Evolutionary conservation across 2,888 invertebrate genomes (phyloP).

Genomic region (Linhomoeus sp.): DNA sequence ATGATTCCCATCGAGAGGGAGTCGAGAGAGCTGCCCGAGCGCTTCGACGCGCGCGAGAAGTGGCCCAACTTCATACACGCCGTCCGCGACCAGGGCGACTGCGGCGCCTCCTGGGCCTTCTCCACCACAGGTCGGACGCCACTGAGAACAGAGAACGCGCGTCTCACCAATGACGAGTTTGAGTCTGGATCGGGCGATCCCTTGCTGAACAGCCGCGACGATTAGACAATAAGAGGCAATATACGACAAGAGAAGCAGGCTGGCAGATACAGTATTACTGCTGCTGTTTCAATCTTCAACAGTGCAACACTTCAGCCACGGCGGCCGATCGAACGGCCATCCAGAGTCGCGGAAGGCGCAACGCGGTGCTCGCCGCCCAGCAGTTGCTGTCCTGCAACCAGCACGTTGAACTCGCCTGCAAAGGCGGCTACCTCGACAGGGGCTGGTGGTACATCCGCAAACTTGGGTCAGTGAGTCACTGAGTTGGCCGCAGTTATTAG

Average conservation of each 20-base stretch:
- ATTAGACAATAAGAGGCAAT: no score
- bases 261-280: no score
- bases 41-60: constrained; percentile 52
- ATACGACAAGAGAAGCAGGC: no score
- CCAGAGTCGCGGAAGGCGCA: constrained; percentile 57
- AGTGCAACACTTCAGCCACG: background rate
- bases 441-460: constrained; percentile 73
- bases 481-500: no score
- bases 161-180: no score
- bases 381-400: constrained; percentile 65
- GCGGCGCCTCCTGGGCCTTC: constrained; percentile 81
- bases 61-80: constrained; percentile 56
- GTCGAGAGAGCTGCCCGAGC: constrained; percentile 37
- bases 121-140: constrained; percentile 44
- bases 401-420: constrained; percentile 54
- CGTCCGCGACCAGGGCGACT: constrained; percentile 43
- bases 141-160: no score
- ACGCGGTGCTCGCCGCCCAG: constrained; percentile 53
- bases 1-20: constrained; percentile 30
- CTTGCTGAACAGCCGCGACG: no score
- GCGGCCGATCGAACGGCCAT: constrained; percentile 46
- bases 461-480: constrained; percentile 35
- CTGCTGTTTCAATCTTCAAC: no score
- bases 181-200: no score
- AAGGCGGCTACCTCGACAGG: constrained; percentile 66